phyloP scores from a whole-genome alignment of 2,113 vertebrate species.

The Aspidoscelis tigris region DNA sequence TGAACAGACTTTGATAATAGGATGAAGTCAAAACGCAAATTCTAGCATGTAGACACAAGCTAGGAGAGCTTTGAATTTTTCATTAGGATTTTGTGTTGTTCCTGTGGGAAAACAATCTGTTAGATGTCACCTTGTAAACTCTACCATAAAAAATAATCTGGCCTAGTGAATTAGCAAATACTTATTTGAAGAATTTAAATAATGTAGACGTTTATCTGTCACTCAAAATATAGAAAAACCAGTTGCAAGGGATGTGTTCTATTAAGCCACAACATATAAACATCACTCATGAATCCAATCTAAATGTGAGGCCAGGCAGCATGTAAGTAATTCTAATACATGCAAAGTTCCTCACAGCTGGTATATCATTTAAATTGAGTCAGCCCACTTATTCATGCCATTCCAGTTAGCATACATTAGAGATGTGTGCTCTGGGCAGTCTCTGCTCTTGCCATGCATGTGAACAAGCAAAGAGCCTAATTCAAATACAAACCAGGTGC shows the following conservation, averaged over 20 bases:
- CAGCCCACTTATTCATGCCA: not conserved
- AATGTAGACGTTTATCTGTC: constrained; percentile 8
- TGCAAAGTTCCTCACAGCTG: not conserved
- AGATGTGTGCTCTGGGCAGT: not conserved
- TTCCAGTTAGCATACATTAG: not conserved
- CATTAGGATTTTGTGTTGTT: not conserved
- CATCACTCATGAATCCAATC: not conserved
- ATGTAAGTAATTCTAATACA: not conserved
- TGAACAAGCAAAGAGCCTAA: too few relatives aligned
- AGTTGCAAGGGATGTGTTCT: constrained; percentile 1
- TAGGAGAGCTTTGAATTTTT: constrained; percentile 22
- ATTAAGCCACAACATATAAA: not conserved
- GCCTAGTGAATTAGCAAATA: not conserved
- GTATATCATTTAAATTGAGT: not conserved
- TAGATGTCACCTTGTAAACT: not conserved
- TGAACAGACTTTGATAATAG: constrained; percentile 26
- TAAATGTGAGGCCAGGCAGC: not conserved
- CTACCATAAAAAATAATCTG: constrained; percentile 17
- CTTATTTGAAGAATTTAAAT: constrained; percentile 27
- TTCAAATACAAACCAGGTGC: too few relatives aligned
- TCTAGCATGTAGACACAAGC: not conserved
- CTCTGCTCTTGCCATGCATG: too few relatives aligned
- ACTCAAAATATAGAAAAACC: constrained; percentile 10
- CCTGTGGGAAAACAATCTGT: constrained; percentile 20
- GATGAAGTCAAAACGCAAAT: constrained; percentile 11